Base-by-base conservation (phyloP, 2,888 invertebrate genomes). In the Parnassius mnemosyne region DNA sequence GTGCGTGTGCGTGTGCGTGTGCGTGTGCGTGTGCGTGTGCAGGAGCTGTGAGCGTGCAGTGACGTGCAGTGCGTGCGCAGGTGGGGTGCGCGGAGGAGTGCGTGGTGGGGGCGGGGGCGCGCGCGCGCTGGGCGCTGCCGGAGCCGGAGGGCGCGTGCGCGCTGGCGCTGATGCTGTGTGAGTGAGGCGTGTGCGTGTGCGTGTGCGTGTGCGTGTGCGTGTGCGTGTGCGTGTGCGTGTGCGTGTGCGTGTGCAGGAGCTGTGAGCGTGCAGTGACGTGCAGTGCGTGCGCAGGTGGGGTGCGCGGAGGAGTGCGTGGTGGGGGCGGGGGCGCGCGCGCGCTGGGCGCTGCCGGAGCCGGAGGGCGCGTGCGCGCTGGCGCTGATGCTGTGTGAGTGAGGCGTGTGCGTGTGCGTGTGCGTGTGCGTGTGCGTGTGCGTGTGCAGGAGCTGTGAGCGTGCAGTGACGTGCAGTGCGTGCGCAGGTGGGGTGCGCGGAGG, bases 141-240 rank as follows among this genome's bases (percentile, higher is more conserved):
- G 98, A 97, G 64, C 97, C 97, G 1, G 99, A 98, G 68, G 98
- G 97, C 13, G 95, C 95, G 49, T 92, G 12, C 94, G 95, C 67
- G 93, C 95, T 75, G 87, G 93, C 60, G 2, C 92, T 98, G 70
- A 25, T 25, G 25, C 3, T 25, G 25, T 25, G 25, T 25, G 25
- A 25, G 25, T 25, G 25, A 7, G 34, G 7, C 34, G 34, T 34
- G 34, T 34, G 7, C 34, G 34, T 34, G 34, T 34, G 34, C 7
- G 34, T 7, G 34, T 34, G 34, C 7, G 34, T 34, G 34, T 34
- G 34, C 7, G 34, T 34, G 34, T 34, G 34, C 7, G 34, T 34
- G 34, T 7, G 34, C 34, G 10, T 43, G 43, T 34, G 7, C 34
- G 34, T 34, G 34, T 34, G 34, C 7, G 34, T 7, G 34, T 34